Conservation (phyloP, 2,888 invertebrate genomes). For the Pammene aurita region DNA sequence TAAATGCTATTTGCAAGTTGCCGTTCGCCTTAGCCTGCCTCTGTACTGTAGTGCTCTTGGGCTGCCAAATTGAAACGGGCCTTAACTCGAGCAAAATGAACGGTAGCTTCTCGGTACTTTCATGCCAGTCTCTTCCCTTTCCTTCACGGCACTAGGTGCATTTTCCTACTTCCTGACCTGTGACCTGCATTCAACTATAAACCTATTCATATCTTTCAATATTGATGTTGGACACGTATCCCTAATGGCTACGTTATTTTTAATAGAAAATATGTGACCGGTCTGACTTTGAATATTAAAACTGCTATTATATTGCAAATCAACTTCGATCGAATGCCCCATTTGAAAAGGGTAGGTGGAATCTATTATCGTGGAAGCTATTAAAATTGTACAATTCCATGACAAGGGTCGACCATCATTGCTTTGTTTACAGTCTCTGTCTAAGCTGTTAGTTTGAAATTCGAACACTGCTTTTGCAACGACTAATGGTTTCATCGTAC, state of each 20-base stretch:
- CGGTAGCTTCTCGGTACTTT: slow-evolving; percentile 60
- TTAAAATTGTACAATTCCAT: slow-evolving; percentile 68
- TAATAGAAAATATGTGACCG: slow-evolving; percentile 64
- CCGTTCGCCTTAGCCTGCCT: slow-evolving; percentile 60
- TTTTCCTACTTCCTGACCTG: slow-evolving; percentile 53
- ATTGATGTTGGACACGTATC: slow-evolving; percentile 51
- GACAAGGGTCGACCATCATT: slow-evolving; percentile 60
- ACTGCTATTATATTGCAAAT: slow-evolving; percentile 72
- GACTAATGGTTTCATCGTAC: slow-evolving; percentile 27
- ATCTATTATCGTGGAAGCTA: slow-evolving; percentile 56
- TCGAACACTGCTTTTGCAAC: slow-evolving; percentile 44
- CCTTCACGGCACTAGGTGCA: slow-evolving; percentile 46
- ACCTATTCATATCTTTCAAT: slow-evolving; percentile 59
- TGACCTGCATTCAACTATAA: slow-evolving; percentile 49
- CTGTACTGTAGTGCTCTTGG: slow-evolving; percentile 63
- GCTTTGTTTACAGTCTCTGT: slow-evolving; percentile 53
- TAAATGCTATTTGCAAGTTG: slow-evolving; percentile 76
- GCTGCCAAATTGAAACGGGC: slow-evolving; percentile 74
- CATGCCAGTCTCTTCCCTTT: slow-evolving; percentile 52
- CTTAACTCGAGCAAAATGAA: slow-evolving; percentile 69
- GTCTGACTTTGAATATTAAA: slow-evolving; percentile 62
- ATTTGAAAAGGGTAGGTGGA: slow-evolving; percentile 62
- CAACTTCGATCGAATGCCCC: slow-evolving; percentile 59
- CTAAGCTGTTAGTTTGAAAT: slow-evolving; percentile 53
- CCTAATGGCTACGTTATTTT: slow-evolving; percentile 44